These are phyloP conservation scores for Drosophila neocordata DNA, from an alignment of 1,140 invertebrate genomes.

Conservation along the genomic window DNA sequence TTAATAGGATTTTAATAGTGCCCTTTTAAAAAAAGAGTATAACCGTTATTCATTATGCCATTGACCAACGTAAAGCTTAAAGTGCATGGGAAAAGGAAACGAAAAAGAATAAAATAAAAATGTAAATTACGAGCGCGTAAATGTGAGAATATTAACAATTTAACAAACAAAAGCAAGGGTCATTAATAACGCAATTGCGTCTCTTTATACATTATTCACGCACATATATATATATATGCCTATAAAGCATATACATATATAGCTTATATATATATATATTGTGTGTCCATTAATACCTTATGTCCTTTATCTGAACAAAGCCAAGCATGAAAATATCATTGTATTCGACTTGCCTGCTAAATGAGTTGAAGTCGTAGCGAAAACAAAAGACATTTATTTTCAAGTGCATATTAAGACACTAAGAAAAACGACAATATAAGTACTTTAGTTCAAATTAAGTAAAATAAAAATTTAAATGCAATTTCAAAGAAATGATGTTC, in stretches of 20 bases:
- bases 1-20: background rate
- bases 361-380: background rate
- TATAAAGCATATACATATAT: conserved; percentile 6
- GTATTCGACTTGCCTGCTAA: background rate
- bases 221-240: background rate
- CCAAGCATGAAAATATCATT: background rate
- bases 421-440: background rate
- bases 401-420: conserved; percentile 7
- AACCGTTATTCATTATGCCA: conserved; percentile 34
- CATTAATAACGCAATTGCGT: conserved; percentile 57
- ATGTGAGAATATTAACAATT: conserved; percentile 51
- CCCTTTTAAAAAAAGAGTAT: background rate
- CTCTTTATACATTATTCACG: conserved; percentile 26
- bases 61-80: conserved; percentile 43
- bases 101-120: conserved; percentile 28
- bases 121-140: conserved; percentile 34
- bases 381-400: conserved; percentile 17
- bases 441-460: conserved; percentile 3
- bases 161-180: conserved; percentile 32
- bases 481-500: background rate
- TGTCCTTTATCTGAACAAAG: conserved; percentile 26
- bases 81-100: conserved; percentile 41
- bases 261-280: conserved; percentile 15
- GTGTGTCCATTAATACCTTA: conserved; percentile 49
- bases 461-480: background rate